Conservation (phyloP, 2,888 invertebrate species). For the Chymomyza procnemis region DNA sequence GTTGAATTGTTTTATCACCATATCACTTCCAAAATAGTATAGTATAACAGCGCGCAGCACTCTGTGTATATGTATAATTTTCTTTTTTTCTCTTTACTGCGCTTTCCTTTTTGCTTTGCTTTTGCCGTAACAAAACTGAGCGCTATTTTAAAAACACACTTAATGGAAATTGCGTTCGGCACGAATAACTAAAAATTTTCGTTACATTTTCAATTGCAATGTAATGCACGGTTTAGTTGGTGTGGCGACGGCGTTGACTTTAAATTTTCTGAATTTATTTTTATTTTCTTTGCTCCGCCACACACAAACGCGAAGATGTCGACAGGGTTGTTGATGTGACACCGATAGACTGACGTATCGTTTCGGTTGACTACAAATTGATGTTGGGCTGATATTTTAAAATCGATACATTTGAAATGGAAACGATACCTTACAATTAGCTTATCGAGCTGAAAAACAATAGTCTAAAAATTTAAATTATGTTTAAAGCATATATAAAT, state of each 20-base stretch:
- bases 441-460: not conserved
- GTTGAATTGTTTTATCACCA: not conserved
- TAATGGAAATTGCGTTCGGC: not conserved
- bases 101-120: not conserved
- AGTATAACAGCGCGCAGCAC: not conserved
- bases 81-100: constrained; percentile 8
- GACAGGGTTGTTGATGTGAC: not conserved
- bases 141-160: not conserved
- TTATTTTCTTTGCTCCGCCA: not conserved
- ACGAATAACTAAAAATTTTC: not conserved
- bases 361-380: not conserved
- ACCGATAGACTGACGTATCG: not conserved
- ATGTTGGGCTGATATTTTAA: not conserved
- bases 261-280: constrained; percentile 1
- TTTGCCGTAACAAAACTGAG: not conserved
- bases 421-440: not conserved
- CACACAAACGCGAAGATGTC: not conserved
- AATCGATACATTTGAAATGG: not conserved
- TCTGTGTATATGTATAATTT: constrained; percentile 1
- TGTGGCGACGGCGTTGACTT: not conserved
- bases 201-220: not conserved
- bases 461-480: not conserved
- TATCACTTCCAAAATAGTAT: constrained; percentile 1
- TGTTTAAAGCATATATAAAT: not conserved
- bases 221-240: not conserved